These are phyloP conservation scores for Achlya flavicornis DNA, from an alignment of 2,888 invertebrate genomes.

Conservation along the genomic window DNA sequence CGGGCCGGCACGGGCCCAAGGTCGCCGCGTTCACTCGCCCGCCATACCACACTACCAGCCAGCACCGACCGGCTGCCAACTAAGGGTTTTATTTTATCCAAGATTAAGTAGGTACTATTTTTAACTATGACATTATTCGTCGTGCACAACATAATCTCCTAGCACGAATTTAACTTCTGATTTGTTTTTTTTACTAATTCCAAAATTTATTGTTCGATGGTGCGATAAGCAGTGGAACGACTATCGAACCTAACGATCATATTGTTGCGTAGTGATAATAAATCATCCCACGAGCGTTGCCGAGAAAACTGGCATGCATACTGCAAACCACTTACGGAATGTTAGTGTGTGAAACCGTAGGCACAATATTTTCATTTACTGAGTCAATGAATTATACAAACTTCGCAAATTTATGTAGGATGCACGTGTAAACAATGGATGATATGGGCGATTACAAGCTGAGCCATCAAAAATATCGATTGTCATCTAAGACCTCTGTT, in stretches of 20 bases:
- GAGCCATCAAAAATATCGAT: slow-evolving; percentile 43
- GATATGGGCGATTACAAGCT: slow-evolving; percentile 25
- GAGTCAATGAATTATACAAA: slow-evolving; percentile 8
- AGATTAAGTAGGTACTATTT: slow-evolving; percentile 43
- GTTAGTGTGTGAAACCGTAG: neutral
- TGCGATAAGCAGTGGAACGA: neutral
- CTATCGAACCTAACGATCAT: neutral
- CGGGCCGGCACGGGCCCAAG: slow-evolving; percentile 78
- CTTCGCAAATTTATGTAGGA: slow-evolving; percentile 21
- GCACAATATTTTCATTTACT: neutral
- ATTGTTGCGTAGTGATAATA: slow-evolving; percentile 21
- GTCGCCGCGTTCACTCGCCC: slow-evolving; percentile 75
- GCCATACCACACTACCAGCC: slow-evolving; percentile 17
- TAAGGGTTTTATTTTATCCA: slow-evolving; percentile 43
- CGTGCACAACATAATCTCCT: neutral
- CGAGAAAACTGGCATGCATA: slow-evolving; percentile 18
- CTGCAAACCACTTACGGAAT: slow-evolving; percentile 19
- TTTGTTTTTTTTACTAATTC: neutral
- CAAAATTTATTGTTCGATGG: neutral
- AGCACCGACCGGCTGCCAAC: neutral
- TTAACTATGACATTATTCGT: slow-evolving; percentile 21
- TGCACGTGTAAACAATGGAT: slow-evolving; percentile 26
- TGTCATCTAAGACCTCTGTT: slow-evolving; percentile 40
- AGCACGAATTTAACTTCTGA: neutral
- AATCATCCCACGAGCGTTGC: slow-evolving; percentile 17